Evolutionary conservation across 1,140 invertebrate species (phyloP), one percentile per base, ranked within the genome.

Genomic region (Drosophila gunungcola): DNA sequence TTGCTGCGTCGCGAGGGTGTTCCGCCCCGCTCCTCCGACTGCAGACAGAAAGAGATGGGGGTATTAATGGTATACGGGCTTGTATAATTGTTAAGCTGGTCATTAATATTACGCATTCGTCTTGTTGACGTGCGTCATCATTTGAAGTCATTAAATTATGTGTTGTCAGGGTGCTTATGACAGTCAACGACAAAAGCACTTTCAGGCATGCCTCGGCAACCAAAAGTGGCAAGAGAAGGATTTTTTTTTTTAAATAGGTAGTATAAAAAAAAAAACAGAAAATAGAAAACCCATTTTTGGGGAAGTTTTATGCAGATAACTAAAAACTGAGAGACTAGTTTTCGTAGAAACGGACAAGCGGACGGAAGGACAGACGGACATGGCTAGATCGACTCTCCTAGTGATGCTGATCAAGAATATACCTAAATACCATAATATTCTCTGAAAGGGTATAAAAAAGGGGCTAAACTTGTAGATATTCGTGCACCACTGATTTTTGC

Each of bases 1-100:
- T 95, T 96, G 94, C 95, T 96, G 79, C 95, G 94, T 38, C 95
- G 93, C 53, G 94, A 94, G 69, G 93, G 92, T 80, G 92, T 91
- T 62, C 92, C 92, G 60, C 93, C 92, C 60, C 94, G 91, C 74
- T 94, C 94, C 92, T 94, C 94, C 72, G 94, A 94, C 94, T 94
- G 93, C 68, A 54, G 39, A 38, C 6, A 69, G 11, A 45, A 12
- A 41, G 21, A 76, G 25, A 32, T 3, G 16, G n/a, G 27, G n/a
- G 45, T 12, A 12, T 32, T 34, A 25, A 57, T 46, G 38, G 49
- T 62, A 49, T 46, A 43, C 13, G 45, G 21, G 12, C 48, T 46
- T 81, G 41, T 70, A 55, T 70, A 73, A 56, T 89, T 88, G 84
- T 89, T 88, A 89, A 89, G 88, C 69, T 84, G 78, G 67, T 72